A percentile compares a stretch with the other conserved stretches of the same genome.
Conservation (phyloP, 2,113 vertebrate genomes). For the Nematolebias whitei region DNA sequence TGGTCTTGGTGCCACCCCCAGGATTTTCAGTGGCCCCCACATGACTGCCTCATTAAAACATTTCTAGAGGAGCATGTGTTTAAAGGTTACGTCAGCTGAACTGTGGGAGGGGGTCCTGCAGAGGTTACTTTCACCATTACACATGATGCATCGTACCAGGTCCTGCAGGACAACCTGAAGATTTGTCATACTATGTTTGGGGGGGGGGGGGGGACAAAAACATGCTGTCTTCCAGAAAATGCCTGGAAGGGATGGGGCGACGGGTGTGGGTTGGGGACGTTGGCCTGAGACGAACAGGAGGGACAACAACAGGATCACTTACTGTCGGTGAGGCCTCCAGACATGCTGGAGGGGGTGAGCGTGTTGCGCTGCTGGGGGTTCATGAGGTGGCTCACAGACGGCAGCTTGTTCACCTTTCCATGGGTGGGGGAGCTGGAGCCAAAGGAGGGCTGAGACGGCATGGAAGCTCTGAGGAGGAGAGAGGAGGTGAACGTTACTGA, state of each 20-base stretch:
- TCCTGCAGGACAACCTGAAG: slow-evolving; percentile 54
- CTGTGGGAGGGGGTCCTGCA: slow-evolving; percentile 17
- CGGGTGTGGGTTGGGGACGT: neutral
- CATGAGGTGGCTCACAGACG: slow-evolving; percentile 98
- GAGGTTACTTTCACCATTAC: slow-evolving; percentile 54
- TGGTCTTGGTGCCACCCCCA: too few species aligned
- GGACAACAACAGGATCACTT: slow-evolving; percentile 74
- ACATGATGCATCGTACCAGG: slow-evolving; percentile 50
- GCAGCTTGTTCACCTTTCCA: slow-evolving; percentile 96
- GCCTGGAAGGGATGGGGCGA: slow-evolving; percentile 21
- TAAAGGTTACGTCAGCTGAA: slow-evolving; percentile 20
- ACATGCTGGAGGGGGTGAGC: slow-evolving; percentile 92
- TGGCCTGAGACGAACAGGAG: slow-evolving; percentile 32
- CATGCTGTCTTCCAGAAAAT: slow-evolving; percentile 42
- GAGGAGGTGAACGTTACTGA: slow-evolving; percentile 48
- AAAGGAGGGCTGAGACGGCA: slow-evolving; percentile 87
- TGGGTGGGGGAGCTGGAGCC: slow-evolving; percentile 92
- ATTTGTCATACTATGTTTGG: slow-evolving; percentile 17
- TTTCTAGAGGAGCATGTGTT: too few species aligned
- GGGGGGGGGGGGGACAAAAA: slow-evolving; percentile 36
- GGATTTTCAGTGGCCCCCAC: too few species aligned
- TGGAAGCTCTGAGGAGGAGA: slow-evolving; percentile 85
- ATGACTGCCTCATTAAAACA: too few species aligned
- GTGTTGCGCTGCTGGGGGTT: slow-evolving; percentile 96
- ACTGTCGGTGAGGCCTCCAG: slow-evolving; percentile 93